These are phyloP conservation scores for Spea multiplicata DNA, from an alignment of 2,113 vertebrate species.

Conservation along the genomic window DNA sequence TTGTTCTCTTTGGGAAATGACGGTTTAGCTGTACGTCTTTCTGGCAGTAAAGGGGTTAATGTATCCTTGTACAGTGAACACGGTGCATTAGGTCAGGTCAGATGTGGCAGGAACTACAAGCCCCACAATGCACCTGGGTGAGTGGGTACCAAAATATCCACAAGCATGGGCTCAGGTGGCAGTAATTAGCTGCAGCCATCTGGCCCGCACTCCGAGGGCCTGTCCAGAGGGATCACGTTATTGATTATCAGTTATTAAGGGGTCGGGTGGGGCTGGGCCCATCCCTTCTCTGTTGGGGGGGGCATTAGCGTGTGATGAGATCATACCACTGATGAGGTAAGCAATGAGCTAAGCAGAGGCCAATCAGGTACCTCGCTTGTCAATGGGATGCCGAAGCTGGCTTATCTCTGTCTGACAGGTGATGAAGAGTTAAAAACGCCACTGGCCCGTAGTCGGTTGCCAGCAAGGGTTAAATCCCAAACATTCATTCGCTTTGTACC, in stretches of 20 bases:
- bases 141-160: not conserved
- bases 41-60: not conserved
- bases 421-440: not conserved
- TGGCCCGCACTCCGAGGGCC: not conserved
- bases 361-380: conserved; percentile 7
- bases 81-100: not conserved
- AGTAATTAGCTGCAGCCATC: conserved; percentile 21
- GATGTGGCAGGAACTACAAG: conserved; percentile 5
- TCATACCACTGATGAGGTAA: conserved; percentile 32
- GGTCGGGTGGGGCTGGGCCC: not conserved
- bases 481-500: no score
- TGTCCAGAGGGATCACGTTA: conserved; percentile 5
- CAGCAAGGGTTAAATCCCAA: not conserved
- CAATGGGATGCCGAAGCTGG: not conserved
- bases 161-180: conserved; percentile 32
- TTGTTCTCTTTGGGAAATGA: no score
- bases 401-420: no score
- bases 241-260: conserved; percentile 43
- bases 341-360: conserved; percentile 33
- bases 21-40: not conserved
- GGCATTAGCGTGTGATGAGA: conserved; percentile 29
- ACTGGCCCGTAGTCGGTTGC: not conserved
- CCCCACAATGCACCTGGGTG: conserved; percentile 26
- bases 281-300: not conserved
- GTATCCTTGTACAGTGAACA: no score